Percentiles rank a stretch among this genome's conserved stretches.
phyloP scores from a whole-genome alignment of 2,797 vertebrate species.

The Limnodromus scolopaceus region DNA sequence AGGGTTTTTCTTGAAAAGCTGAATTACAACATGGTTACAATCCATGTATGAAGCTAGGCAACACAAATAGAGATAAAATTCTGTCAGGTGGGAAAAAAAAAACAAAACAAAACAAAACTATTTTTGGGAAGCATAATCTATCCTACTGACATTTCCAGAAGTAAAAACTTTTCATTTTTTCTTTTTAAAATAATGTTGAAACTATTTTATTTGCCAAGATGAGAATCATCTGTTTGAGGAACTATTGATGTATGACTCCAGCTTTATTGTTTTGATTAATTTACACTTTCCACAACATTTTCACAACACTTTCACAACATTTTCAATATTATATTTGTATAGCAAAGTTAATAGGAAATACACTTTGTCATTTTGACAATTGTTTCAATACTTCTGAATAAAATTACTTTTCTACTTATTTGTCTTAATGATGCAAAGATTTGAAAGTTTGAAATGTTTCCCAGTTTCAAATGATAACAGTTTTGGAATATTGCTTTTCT shows the following conservation, averaged over 20 bases:
- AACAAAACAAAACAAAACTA: not conserved
- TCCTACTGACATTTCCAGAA: not conserved
- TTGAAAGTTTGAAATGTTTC: not conserved
- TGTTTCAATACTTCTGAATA: not conserved
- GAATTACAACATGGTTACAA: not conserved
- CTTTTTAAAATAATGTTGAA: not conserved
- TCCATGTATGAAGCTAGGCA: not conserved
- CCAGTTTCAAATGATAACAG: not conserved
- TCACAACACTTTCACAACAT: not conserved
- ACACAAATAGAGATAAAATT: not conserved
- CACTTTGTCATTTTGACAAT: not conserved
- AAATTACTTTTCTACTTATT: not conserved
- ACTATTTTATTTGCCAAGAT: not conserved
- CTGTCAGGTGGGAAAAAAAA: not conserved
- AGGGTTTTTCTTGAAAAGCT: not conserved
- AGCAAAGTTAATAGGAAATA: not conserved
- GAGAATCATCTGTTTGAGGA: not conserved
- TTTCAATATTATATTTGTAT: not conserved
- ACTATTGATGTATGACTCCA: not conserved
- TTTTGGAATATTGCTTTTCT: not conserved
- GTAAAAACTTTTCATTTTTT: not conserved
- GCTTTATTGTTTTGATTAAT: not conserved
- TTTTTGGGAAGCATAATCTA: not conserved
- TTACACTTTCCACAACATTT: not conserved
- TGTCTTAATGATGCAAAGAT: not conserved